A percentile compares a stretch with the other conserved stretches of the same genome.
phyloP scores from a whole-genome alignment of 2,113 vertebrate genomes.

The Guaruba guarouba region DNA sequence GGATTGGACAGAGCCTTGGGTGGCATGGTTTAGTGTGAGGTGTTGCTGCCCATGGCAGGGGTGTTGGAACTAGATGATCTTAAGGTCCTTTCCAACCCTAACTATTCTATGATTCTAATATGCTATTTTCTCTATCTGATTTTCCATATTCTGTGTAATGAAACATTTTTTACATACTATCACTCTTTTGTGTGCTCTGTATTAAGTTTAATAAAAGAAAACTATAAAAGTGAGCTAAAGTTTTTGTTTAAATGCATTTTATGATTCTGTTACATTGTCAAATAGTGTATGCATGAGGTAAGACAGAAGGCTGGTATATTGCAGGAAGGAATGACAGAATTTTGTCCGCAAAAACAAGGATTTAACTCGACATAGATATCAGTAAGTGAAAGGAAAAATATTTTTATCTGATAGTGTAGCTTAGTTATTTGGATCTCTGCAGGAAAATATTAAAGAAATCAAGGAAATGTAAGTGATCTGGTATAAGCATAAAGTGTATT shows the following conservation, averaged over 20 bases:
- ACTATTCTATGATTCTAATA: background rate
- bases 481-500: background rate
- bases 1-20: no score
- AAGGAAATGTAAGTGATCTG: background rate
- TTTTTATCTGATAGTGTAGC: background rate
- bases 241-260: background rate
- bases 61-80: no score
- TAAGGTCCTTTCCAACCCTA: no score
- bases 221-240: background rate
- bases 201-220: background rate
- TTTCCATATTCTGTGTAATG: background rate
- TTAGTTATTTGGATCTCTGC: background rate
- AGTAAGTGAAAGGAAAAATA: background rate
- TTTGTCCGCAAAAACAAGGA: background rate
- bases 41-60: no score
- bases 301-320: background rate
- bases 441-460: background rate
- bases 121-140: background rate
- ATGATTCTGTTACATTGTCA: background rate
- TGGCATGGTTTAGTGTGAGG: no score
- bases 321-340: background rate
- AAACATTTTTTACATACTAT: background rate
- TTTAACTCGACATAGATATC: background rate
- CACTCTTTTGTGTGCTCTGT: background rate
- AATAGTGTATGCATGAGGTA: background rate